These are phyloP conservation scores for Eleutherodactylus coqui DNA, from an alignment of 2,797 vertebrate genomes.

Conservation along the genomic window DNA sequence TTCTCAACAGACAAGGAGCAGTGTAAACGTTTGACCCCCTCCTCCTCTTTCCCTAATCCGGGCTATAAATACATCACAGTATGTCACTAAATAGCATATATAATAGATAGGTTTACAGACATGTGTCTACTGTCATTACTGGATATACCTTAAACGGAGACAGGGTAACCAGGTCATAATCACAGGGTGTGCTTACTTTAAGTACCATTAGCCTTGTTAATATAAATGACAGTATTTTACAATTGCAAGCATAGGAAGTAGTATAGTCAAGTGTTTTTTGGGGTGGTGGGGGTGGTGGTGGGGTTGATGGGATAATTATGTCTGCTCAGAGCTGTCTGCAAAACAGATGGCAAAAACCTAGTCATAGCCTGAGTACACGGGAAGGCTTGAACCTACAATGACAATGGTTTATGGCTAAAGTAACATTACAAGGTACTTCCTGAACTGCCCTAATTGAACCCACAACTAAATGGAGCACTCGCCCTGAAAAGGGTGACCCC, in stretches of 20 bases:
- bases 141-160: conserved; percentile 17
- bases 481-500: no score
- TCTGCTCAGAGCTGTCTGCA: no score
- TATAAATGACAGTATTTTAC: neutral
- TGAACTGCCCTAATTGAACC: no score
- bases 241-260: neutral
- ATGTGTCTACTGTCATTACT: conserved; percentile 25
- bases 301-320: no score
- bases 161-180: neutral
- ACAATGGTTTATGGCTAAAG: no score
- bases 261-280: no score
- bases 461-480: no score
- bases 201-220: neutral
- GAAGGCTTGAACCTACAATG: no score
- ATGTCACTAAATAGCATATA: conserved; percentile 68
- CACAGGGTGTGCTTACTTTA: neutral
- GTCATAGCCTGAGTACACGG: no score
- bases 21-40: conserved; percentile 68
- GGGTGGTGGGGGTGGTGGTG: no score
- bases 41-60: conserved; percentile 77
- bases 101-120: conserved; percentile 53
- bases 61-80: conserved; percentile 75
- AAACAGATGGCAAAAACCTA: no score
- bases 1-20: conserved; percentile 65
- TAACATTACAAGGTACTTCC: no score